phyloP scores from a whole-genome alignment of 2,888 invertebrate species.

The Bellardia pandia region DNA sequence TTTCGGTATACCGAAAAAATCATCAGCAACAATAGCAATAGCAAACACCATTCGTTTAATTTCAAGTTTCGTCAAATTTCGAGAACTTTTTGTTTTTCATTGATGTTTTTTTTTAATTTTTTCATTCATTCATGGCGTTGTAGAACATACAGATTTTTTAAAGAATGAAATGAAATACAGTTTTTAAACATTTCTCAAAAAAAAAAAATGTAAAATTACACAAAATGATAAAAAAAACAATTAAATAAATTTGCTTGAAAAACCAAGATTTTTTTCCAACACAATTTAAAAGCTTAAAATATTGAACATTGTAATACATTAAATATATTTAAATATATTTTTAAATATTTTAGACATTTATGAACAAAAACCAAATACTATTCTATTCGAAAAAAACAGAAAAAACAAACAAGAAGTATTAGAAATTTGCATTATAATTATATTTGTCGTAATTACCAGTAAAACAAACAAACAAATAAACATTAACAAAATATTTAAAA shows the following conservation, averaged over 20 bases:
- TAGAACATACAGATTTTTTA: constrained; percentile 37
- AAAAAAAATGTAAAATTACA: constrained; percentile 66
- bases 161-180: constrained; percentile 50
- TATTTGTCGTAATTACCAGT: constrained; percentile 80
- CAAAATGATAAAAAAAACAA: constrained; percentile 50
- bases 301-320: constrained; percentile 66
- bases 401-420: constrained; percentile 73
- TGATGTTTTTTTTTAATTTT: not conserved
- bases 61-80: constrained; percentile 60
- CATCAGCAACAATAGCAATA: not conserved
- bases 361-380: constrained; percentile 65
- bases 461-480: constrained; percentile 72
- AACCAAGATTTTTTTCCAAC: constrained; percentile 64
- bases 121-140: constrained; percentile 61
- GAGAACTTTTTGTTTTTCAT: constrained; percentile 70
- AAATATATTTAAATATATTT: constrained; percentile 73
- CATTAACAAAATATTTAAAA: constrained; percentile 75
- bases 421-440: constrained; percentile 78
- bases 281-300: constrained; percentile 72
- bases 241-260: constrained; percentile 58
- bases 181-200: constrained; percentile 62
- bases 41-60: constrained; percentile 44
- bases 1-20: constrained; percentile 48
- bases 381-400: constrained; percentile 58
- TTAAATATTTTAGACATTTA: constrained; percentile 80